Base-by-base conservation (phyloP, 2,797 vertebrate genomes). In the Cyprinella venusta region DNA sequence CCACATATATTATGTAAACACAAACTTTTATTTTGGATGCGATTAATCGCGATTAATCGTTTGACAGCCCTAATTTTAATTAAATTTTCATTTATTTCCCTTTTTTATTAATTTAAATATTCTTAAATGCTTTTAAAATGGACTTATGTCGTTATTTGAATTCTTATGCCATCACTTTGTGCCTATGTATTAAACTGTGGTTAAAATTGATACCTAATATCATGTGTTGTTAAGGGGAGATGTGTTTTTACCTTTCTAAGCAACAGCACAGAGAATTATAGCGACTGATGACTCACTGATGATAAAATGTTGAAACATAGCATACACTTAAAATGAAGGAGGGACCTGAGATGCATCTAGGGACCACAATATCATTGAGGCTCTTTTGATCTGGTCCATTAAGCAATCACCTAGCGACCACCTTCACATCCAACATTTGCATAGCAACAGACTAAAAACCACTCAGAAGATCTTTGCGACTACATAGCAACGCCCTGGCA, bases 251-350 rank as follows among this genome's bases (percentile, higher is more conserved):
- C 54, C 1, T 61, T 76, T 76, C 38, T 76, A 42, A 76, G 74
- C 21, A 26, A 76, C n/a, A 3, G 56, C 54, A 76, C 33, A 59
- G 52, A 40, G n/a, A 36, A 76, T 61, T 76, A 42, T 61, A 61
- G 74, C 13, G 36, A 59, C 72, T 59, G 72, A 76, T 76, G 74
- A 76, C 54, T 76, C 74, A 76, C 15, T 42, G 74, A 76, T 42
- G 74, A 76, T 42, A 26, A 61, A 61, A 76, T 9, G 36, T 13
- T 76, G 54, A 76, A 61, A 76, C 61, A 42, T 76, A 76, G 74
- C 54, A 19, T 38, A 42, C 36, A 61, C 74, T 76, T 76, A 59
- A 26, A 61, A 61, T 61, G 36, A 54, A 76, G 74, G n/a, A 61
- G n/a, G 15, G 38, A 42, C 54, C 54, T 59, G 54, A 59, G 74